Evolutionary conservation across 2,797 vertebrate species (phyloP).

Genomic region (Delichon dasypus): DNA sequence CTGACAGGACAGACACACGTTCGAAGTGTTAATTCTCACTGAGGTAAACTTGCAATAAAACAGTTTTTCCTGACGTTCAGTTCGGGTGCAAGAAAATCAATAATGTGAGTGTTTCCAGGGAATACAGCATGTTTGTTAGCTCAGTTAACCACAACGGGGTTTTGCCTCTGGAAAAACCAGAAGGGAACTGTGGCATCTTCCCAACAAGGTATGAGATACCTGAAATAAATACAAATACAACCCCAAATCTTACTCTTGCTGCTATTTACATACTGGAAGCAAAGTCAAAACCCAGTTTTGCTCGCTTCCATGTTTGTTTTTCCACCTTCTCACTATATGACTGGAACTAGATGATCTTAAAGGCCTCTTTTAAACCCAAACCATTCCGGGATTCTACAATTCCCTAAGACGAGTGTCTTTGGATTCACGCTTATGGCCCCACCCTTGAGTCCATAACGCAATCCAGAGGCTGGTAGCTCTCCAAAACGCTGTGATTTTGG

Average conservation of each 20-base stretch:
- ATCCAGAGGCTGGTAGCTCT: neutral
- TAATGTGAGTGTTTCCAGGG: neutral
- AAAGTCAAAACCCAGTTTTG: neutral
- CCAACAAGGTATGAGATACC: neutral
- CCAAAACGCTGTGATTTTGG: accelerated
- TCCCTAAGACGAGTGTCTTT: accelerated
- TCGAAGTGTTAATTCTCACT: neutral
- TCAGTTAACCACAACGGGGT: neutral
- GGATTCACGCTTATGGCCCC: neutral
- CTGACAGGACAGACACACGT: neutral
- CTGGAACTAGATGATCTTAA: neutral
- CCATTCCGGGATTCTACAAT: no score
- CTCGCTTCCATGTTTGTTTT: neutral
- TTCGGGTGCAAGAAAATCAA: neutral
- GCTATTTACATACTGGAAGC: neutral
- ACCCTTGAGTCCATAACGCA: neutral
- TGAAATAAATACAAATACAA: neutral
- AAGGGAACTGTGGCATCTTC: accelerated
- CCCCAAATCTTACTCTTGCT: neutral
- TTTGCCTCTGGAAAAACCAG: neutral
- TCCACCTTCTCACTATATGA: neutral
- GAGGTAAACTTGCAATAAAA: neutral
- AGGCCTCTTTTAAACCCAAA: accelerated
- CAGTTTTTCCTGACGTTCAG: neutral
- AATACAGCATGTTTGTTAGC: neutral